Evolutionary conservation across 1,140 invertebrate species (phyloP), one percentile per base, ranked within the genome.

Genomic region (Lepidotrigona ventralis): DNA sequence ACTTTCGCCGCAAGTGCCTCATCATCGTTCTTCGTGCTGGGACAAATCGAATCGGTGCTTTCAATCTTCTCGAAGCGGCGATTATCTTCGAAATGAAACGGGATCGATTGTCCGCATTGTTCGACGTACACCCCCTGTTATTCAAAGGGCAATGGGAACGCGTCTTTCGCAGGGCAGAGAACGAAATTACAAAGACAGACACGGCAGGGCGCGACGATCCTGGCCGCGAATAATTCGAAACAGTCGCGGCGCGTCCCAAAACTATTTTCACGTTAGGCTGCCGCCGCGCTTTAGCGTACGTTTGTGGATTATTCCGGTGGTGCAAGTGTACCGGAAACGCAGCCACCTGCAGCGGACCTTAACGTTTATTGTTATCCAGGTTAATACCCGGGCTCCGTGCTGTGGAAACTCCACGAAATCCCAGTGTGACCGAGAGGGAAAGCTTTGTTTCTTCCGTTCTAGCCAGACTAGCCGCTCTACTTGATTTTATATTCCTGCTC

Each of bases 301-400:
- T 77, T 64, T 56, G 80, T 53, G 73, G 80, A 77, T 82, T 81
- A 81, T 56, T 66, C 71, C 54, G 33, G 46, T 29, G 33, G n/a
- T 56, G 53, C 53, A 58, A 82, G 63, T 53, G 63, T 76, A 76
- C n/a, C n/a, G 80, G 75, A 71, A 83, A 79, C 29, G 29, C 69
- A 29, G 39, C 56, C n/a, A 58, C 60, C 70, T 23, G 39, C 53
- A 39, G 26, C 29, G 51, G n/a, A 69, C 81, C 68, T 79, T 71
- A 79, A 54, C 72, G 56, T 85, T 85, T 85, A 87, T 79, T 79
- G 84, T 86, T 83, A 74, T 85, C 71, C 79, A 81, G 74, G 76
- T 76, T 82, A 82, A 87, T 87, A 54, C 76, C 69, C 19, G 11
- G 63, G 15, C 39, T 76, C 39, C 70, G 80, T 77, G 76, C 56